A percentile compares a stretch with the other conserved stretches of the same genome.
phyloP scores from a whole-genome alignment of 2,113 vertebrate species.

The Talpa occidentalis region DNA sequence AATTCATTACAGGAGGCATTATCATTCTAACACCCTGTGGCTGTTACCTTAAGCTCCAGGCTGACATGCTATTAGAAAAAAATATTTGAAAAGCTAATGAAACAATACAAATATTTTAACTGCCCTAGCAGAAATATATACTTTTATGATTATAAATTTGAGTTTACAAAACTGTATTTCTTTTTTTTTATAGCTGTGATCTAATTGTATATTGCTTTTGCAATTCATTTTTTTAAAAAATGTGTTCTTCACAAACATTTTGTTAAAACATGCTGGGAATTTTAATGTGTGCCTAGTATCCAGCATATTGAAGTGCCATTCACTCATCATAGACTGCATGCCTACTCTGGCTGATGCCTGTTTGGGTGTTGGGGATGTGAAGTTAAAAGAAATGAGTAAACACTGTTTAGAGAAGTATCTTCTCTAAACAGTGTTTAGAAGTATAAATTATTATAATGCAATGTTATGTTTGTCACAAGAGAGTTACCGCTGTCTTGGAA shows the following conservation, averaged over 20 bases:
- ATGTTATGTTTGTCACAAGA: not conserved
- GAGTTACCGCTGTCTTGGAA: too few relatives aligned
- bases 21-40: not conserved
- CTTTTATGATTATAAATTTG: conserved; percentile 20
- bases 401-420: not conserved
- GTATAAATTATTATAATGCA: not conserved
- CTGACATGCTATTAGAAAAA: not conserved
- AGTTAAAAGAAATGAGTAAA: not conserved
- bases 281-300: not conserved
- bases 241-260: not conserved
- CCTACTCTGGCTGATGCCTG: not conserved
- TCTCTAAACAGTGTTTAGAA: not conserved
- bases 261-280: conserved; percentile 1
- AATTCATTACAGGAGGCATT: not conserved
- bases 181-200: not conserved
- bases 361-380: not conserved
- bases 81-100: conserved; percentile 4
- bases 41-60: not conserved
- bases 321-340: not conserved
- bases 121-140: not conserved
- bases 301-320: too few relatives aligned
- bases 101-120: conserved; percentile 39
- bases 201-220: not conserved
- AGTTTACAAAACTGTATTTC: not conserved
- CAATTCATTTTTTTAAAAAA: not conserved